phyloP scores from a whole-genome alignment of 2,888 invertebrate genomes.

The Scaptomyza reducta region DNA sequence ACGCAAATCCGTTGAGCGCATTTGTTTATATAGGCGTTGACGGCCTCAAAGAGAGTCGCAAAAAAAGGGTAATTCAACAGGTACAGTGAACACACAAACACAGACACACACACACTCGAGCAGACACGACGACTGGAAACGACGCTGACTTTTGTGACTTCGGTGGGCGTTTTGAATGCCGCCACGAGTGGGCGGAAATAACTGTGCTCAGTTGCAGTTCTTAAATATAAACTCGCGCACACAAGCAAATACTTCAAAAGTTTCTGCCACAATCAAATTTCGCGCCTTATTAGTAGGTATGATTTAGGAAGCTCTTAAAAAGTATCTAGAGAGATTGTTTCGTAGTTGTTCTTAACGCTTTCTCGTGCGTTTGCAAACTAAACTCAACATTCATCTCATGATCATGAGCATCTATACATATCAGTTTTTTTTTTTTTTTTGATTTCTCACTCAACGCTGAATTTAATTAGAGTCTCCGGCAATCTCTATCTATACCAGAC shows the following conservation, averaged over 20 bases:
- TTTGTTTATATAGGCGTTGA: slow-evolving; percentile 71
- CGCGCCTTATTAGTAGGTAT: slow-evolving; percentile 13
- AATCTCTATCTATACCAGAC: slow-evolving; percentile 21
- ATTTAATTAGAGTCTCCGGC: slow-evolving; percentile 32
- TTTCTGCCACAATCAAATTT: slow-evolving; percentile 31
- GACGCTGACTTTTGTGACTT: slow-evolving; percentile 50
- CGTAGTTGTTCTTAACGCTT: slow-evolving; percentile 34
- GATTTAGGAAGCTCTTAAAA: slow-evolving; percentile 4
- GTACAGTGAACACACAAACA: slow-evolving; percentile 40
- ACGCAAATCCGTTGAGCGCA: slow-evolving; percentile 70
- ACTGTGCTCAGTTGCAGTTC: slow-evolving; percentile 36
- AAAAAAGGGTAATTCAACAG: slow-evolving; percentile 75
- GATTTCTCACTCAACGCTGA: slow-evolving; percentile 14
- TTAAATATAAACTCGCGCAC: slow-evolving; percentile 10
- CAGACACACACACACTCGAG: slow-evolving; percentile 5
- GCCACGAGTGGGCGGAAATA: slow-evolving; percentile 31
- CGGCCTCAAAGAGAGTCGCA: slow-evolving; percentile 41
- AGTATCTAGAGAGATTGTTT: background rate
- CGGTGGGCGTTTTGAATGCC: slow-evolving; percentile 20
- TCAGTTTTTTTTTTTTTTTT: slow-evolving; percentile 5
- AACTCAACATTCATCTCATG: slow-evolving; percentile 29
- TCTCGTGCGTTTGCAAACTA: slow-evolving; percentile 53
- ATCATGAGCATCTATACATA: slow-evolving; percentile 15
- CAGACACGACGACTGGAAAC: slow-evolving; percentile 12
- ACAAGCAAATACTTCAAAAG: slow-evolving; percentile 38